A percentile compares a stretch with the other conserved stretches of the same genome.
phyloP scores from a whole-genome alignment of 2,797 vertebrate genomes.

The Scolopax rusticola region DNA sequence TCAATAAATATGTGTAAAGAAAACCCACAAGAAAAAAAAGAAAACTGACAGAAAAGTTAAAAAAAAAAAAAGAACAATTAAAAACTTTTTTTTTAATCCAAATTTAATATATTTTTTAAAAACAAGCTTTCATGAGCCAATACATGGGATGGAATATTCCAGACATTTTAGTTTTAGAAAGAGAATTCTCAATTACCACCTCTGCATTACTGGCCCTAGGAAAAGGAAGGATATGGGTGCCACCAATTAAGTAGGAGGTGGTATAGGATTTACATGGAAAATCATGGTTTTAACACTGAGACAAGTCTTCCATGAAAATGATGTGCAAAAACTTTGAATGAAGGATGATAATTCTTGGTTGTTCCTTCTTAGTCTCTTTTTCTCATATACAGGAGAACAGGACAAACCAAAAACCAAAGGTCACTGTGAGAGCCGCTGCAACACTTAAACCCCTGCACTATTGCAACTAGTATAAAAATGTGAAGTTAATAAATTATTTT shows the following conservation, averaged over 20 bases:
- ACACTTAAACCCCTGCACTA: not conserved
- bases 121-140: not conserved
- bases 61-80: rapidly evolving
- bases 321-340: not conserved
- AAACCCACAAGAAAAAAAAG: not conserved
- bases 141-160: not conserved
- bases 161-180: not conserved
- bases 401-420: not conserved
- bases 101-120: not conserved
- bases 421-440: not conserved
- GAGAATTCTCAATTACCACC: not conserved
- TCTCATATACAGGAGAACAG: not conserved
- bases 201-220: not conserved
- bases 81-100: not conserved
- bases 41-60: rapidly evolving
- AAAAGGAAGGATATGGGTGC: not conserved
- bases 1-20: not conserved
- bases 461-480: not conserved
- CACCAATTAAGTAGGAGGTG: not conserved
- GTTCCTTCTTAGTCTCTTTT: not conserved
- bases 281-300: not conserved
- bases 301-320: not conserved
- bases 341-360: not conserved
- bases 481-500: not conserved
- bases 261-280: not conserved